Conservation (phyloP, 2,888 invertebrate genomes). For the Exephanes ischioxanthus region DNA sequence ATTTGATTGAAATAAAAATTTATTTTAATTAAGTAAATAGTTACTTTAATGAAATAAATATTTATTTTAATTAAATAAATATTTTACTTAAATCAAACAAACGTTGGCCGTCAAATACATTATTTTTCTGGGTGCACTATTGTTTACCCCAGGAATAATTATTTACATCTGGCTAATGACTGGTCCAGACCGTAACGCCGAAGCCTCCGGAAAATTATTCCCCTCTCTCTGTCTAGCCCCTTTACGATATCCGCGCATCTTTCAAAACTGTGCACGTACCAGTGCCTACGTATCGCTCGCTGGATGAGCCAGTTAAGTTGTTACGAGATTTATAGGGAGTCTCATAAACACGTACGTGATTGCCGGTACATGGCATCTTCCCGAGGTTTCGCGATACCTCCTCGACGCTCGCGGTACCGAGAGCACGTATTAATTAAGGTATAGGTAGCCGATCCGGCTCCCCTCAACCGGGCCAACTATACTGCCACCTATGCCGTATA, state of each 20-base stretch:
- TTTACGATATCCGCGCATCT: neutral
- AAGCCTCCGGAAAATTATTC: neutral
- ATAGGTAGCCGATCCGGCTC: conserved; percentile 10
- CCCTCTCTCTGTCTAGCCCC: too few species aligned
- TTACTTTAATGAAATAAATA: too few species aligned
- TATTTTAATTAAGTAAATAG: too few species aligned
- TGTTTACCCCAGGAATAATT: neutral
- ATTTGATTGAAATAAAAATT: too few species aligned
- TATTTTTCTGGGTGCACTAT: neutral
- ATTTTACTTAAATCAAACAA: too few species aligned
- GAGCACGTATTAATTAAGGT: conserved; percentile 61
- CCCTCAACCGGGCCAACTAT: conserved; percentile 1
- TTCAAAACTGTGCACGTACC: neutral
- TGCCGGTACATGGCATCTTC: conserved; percentile 47
- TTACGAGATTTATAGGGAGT: conserved; percentile 67
- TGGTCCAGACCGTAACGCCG: neutral
- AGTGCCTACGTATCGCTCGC: conserved; percentile 29
- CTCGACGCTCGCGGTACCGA: conserved; percentile 21
- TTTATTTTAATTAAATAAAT: too few species aligned
- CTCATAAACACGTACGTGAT: conserved; percentile 65
- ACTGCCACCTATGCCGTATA: neutral
- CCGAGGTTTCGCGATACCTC: conserved; percentile 57
- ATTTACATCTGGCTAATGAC: neutral
- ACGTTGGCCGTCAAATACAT: too few species aligned
- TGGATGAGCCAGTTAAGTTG: conserved; percentile 67